A percentile compares a stretch with the other conserved stretches of the same genome.
Conservation (phyloP, 2,888 invertebrate species). For the Cheilosia pagana region DNA sequence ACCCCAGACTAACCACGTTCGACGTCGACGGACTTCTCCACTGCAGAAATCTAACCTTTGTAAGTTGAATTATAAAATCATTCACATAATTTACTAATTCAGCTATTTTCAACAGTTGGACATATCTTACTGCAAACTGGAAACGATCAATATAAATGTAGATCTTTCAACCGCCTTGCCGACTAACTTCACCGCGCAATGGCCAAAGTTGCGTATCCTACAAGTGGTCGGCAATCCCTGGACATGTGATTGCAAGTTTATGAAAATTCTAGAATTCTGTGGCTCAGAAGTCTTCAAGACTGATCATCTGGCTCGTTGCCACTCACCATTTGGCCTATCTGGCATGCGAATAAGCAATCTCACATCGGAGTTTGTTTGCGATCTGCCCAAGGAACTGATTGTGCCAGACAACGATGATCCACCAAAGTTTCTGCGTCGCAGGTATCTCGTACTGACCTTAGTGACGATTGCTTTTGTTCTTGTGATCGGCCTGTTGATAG, state of each 20-base stretch:
- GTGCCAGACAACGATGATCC: conserved; percentile 80
- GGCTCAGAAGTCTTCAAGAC: conserved; percentile 76
- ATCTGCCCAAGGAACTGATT: conserved; percentile 79
- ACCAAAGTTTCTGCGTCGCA: conserved; percentile 81
- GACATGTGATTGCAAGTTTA: conserved; percentile 86
- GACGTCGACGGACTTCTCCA: conserved; percentile 85
- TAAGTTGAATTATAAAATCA: conserved; percentile 67
- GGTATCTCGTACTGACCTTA: conserved; percentile 81
- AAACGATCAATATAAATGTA: conserved; percentile 80
- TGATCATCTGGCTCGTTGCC: conserved; percentile 79
- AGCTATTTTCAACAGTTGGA: conserved; percentile 84
- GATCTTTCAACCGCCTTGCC: conserved; percentile 44
- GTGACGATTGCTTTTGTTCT: conserved; percentile 81
- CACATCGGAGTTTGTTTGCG: conserved; percentile 79
- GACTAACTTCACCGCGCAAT: conserved; percentile 75
- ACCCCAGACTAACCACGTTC: conserved; percentile 85
- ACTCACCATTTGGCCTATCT: conserved; percentile 80
- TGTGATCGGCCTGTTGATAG: conserved; percentile 81
- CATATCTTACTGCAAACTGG: conserved; percentile 86
- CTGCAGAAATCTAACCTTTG: conserved; percentile 79
- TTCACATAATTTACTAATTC: conserved; percentile 5
- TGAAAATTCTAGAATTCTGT: conserved; percentile 80
- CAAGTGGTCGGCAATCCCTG: conserved; percentile 87
- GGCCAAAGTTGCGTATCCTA: conserved; percentile 84
- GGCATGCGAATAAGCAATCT: conserved; percentile 79